phyloP scores from a whole-genome alignment of 2,113 vertebrate genomes.

The Osmerus eperlanus region DNA sequence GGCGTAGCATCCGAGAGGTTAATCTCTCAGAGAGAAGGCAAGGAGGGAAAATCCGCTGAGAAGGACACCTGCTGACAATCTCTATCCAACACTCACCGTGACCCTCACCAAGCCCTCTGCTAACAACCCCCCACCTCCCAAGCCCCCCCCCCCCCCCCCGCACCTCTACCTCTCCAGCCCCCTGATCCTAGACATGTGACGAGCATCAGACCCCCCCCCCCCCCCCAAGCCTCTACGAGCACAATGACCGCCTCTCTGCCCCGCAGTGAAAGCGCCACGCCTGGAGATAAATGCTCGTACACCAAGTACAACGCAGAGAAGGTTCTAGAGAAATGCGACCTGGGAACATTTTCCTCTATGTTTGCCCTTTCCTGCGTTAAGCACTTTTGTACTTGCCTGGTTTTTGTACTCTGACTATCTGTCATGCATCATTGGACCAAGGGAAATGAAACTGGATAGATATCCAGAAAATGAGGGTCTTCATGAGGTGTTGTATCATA shows the following conservation, averaged over 20 bases:
- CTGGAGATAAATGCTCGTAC: too few relatives aligned
- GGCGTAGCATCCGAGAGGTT: background rate
- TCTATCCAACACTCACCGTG: slow-evolving; percentile 58
- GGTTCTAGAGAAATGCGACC: too few relatives aligned
- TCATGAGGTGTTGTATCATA: too few relatives aligned
- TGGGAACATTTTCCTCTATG: too few relatives aligned
- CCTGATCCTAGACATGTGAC: slow-evolving; percentile 69
- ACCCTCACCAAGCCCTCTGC: slow-evolving; percentile 41
- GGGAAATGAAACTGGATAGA: too few relatives aligned
- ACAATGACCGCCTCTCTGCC: slow-evolving; percentile 41
- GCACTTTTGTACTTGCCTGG: too few relatives aligned
- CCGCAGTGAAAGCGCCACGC: too few relatives aligned
- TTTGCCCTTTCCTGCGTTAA: too few relatives aligned
- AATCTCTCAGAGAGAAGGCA: background rate
- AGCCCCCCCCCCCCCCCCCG: slow-evolving; percentile 36
- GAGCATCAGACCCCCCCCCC: slow-evolving; percentile 4
- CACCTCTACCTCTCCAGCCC: slow-evolving; percentile 28
- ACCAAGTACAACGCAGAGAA: too few relatives aligned
- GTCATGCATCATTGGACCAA: too few relatives aligned
- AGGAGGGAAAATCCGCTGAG: slow-evolving; percentile 26
- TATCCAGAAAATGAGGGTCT: too few relatives aligned
- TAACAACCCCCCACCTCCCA: slow-evolving; percentile 16
- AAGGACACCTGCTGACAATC: slow-evolving; percentile 41
- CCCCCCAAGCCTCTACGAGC: background rate
- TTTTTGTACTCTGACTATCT: too few relatives aligned